phyloP scores from a whole-genome alignment of 2,797 vertebrate genomes.

The Manis pentadactyla region DNA sequence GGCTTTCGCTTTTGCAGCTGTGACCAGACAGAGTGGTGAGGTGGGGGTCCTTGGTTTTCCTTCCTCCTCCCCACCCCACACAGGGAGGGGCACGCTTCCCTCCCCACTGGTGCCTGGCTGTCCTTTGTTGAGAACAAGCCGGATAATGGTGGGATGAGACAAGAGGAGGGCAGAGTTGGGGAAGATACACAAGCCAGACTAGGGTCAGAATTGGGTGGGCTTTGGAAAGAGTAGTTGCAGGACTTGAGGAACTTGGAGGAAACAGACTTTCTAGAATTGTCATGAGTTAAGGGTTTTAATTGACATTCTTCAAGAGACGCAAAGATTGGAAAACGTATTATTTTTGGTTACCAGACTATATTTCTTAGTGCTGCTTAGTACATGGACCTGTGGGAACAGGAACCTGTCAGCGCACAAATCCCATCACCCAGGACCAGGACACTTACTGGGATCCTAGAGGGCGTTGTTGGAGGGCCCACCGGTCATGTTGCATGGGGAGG shows the following conservation, averaged over 20 bases:
- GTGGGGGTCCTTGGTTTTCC: not conserved
- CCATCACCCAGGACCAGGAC: not conserved
- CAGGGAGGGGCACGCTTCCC: not conserved
- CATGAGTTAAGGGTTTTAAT: not conserved
- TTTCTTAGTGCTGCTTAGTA: not conserved
- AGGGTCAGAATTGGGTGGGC: not conserved
- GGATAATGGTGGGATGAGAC: not conserved
- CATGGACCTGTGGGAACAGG: fast-evolving
- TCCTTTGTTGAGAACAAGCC: not conserved
- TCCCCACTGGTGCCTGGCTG: not conserved
- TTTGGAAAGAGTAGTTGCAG: not conserved
- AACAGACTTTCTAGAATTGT: not conserved
- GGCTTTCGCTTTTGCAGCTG: not conserved
- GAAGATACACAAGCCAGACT: not conserved
- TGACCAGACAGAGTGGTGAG: not conserved
- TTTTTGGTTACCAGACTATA: not conserved
- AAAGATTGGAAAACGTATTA: not conserved
- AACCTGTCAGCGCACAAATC: not conserved
- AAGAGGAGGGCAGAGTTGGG: not conserved
- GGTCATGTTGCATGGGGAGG: not conserved
- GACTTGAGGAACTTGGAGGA: not conserved
- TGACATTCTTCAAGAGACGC: not conserved
- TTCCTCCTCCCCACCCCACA: not conserved
- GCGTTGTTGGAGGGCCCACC: not conserved
- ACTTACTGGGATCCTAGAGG: not conserved